Base-by-base conservation (phyloP, 2,888 invertebrate genomes). In the Pheosia gnoma region DNA sequence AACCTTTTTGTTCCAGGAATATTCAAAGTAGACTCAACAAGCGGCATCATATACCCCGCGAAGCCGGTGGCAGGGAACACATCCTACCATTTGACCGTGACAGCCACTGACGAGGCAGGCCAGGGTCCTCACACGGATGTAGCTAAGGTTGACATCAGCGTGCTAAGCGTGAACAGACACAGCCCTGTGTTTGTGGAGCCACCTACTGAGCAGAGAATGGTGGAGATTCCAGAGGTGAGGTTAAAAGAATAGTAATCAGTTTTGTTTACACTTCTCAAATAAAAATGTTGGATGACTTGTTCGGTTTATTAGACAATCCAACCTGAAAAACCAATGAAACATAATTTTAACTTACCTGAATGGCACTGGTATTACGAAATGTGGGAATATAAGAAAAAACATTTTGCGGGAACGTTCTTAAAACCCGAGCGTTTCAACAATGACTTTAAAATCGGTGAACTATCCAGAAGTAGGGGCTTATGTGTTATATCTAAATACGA, bases 101-200 rank as follows among this genome's bases (percentile, higher is more conserved):
- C 96, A 68, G 98, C 97, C 0, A 94, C 95, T 5, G 98, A 98
- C 85, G 95, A 94, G 56, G 95, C 94, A 10, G 96, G 97, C 0
- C 91, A 90, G 13, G 3, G 71, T 0, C 94, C 94, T 0, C 94
- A 95, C 80, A 90, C 92, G 0, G 97, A 96, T 80, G 91, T 91
- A 0, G 96, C 98, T 0, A 91, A 93, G n/a, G 96, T 98, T 3
- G 95, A 96, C 71, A 96, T 98, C 59, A 94, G 95, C 54, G 96
- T 98, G 45, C 91, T 96, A 36, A 96, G 96, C 64, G 96, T 97
- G 0, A 98, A 98, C 89, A 96, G 97, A 72, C 96, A 97, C 81
- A 95, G 96, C 57, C 98, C 98, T 0, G 94, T 95, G 62, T 98
- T 98, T 84, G 94, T 97, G 7, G 95, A 96, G 80, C 98, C 98